These are phyloP conservation scores for Galeruca laticollis DNA, from an alignment of 2,888 invertebrate genomes.

Conservation along the genomic window DNA sequence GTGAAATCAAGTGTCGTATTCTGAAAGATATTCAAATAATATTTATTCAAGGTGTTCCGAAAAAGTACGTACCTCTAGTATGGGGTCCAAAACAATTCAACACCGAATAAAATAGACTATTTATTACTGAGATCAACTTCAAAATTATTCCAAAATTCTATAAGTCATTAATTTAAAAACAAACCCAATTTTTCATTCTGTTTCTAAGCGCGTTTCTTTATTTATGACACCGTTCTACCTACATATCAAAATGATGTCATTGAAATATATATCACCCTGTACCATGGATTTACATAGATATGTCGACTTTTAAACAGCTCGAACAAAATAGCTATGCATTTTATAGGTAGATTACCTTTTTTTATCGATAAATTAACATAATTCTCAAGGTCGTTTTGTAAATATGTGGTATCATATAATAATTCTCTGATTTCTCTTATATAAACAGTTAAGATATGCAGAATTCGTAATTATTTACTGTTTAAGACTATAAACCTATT, in stretches of 20 bases:
- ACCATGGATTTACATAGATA: background rate
- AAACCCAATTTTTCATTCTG: background rate
- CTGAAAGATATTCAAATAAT: too few species aligned
- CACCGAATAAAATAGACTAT: too few species aligned
- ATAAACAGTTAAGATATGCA: conserved; percentile 15
- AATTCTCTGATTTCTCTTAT: conserved; percentile 16
- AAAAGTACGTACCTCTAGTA: too few species aligned
- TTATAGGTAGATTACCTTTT: conserved; percentile 24
- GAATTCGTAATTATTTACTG: conserved; percentile 1
- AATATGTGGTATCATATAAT: background rate
- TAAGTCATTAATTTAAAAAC: background rate
- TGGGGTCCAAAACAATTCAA: too few species aligned
- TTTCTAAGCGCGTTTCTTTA: background rate
- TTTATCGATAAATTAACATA: conserved; percentile 25
- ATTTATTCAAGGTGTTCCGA: too few species aligned
- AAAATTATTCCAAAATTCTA: background rate
- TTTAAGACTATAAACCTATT: background rate
- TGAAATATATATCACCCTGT: conserved; percentile 7
- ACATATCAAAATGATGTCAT: background rate
- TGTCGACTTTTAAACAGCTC: conserved; percentile 1
- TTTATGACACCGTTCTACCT: background rate
- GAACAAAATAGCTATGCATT: conserved; percentile 12
- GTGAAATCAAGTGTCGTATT: too few species aligned
- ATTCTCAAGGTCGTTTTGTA: conserved; percentile 24
- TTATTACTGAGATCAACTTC: too few species aligned